Base-by-base conservation (phyloP, 1,140 invertebrate genomes). In the Kradibia gibbosae region DNA sequence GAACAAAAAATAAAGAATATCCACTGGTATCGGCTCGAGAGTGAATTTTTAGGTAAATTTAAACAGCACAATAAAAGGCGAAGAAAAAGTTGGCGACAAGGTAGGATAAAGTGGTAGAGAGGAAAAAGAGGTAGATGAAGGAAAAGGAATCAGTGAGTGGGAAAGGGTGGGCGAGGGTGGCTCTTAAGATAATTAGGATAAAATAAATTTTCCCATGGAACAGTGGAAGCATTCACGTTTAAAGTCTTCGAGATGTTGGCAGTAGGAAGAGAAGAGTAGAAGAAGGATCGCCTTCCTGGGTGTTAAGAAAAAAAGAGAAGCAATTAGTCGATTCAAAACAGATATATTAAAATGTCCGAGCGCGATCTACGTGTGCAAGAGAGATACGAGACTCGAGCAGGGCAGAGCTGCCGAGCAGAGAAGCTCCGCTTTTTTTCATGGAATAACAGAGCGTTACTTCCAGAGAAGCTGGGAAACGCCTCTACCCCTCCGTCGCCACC, bases 321-420 rank as follows among this genome's bases (percentile, higher is more conserved):
- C 88, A 89, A 89, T 89, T 89, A 89, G 87, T 86, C 82, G 83
- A 82, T 81, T 80, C 84, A 78, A 85, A 78, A 82, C 83, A 87
- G 81, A 87, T 87, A 87, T 87, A 87, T 87, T 87, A 84, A 83
- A 84, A 85, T 84, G 83, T 80, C 83, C 78, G 73, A 25, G 50
- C 50, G 31, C 28, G 53, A 11, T 75, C 28, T 25, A 22, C 15
- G 67, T 36, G 25, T n/a, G n/a, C n/a, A n/a, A n/a, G n/a, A n/a
- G n/a, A n/a, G n/a, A n/a, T n/a, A n/a, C n/a, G n/a, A n/a, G n/a
- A n/a, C n/a, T n/a, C n/a, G n/a, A n/a, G n/a, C n/a, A n/a, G n/a
- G n/a, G n/a, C n/a, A n/a, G n/a, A n/a, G n/a, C n/a, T n/a, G n/a
- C n/a, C n/a, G n/a, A n/a, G n/a, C n/a, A n/a, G n/a, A n/a, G n/a